These are phyloP conservation scores for Sebastes vulpes DNA, from an alignment of 2,797 vertebrate species.

Conservation along the genomic window DNA sequence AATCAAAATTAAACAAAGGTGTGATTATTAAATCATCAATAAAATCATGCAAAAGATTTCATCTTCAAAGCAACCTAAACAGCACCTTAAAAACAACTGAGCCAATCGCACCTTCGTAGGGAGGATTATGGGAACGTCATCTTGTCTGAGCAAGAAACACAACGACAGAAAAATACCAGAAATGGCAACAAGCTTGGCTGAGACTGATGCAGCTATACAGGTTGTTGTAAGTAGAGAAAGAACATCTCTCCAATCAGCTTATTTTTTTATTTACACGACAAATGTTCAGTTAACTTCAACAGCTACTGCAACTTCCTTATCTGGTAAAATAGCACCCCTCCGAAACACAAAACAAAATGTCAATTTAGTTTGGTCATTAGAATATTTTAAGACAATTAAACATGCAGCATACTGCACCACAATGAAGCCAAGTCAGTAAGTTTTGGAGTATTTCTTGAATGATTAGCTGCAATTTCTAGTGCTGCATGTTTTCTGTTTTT, in stretches of 20 bases:
- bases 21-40: background rate
- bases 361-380: background rate
- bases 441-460: background rate
- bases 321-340: background rate
- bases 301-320: background rate
- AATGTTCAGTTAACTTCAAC: background rate
- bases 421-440: background rate
- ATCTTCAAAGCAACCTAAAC: background rate
- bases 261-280: background rate
- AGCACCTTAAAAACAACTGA: background rate
- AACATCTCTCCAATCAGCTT: background rate
- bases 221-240: background rate
- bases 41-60: background rate
- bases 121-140: background rate
- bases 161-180: background rate
- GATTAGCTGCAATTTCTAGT: constrained; percentile 26
- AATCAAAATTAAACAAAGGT: background rate
- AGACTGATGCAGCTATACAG: background rate
- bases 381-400: background rate
- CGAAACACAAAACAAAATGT: background rate
- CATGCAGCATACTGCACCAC: background rate
- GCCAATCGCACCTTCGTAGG: background rate
- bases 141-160: background rate
- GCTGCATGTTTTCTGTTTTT: background rate
- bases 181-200: background rate